A percentile compares a stretch with the other conserved stretches of the same genome.
These are phyloP conservation scores for Bilobella aurantiaca DNA, from an alignment of 1,140 invertebrate species.

Conservation along the genomic window DNA sequence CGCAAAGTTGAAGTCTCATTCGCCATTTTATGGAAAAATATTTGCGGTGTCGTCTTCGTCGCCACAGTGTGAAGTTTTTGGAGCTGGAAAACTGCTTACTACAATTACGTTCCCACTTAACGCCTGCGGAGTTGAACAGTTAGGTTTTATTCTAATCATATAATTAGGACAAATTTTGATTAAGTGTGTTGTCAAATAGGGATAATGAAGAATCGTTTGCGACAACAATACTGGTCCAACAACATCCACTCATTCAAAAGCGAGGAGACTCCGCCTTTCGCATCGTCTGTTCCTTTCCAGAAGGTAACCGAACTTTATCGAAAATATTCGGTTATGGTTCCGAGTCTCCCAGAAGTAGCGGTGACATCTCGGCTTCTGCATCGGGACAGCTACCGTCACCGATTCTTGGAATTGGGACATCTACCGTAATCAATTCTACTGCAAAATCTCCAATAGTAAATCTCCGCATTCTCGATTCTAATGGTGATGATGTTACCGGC, in stretches of 20 bases:
- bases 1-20: conserved; percentile 31
- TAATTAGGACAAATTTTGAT: conserved; percentile 2
- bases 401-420: conserved; percentile 30
- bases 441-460: conserved; percentile 28
- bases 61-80: conserved; percentile 32
- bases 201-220: conserved; percentile 31
- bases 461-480: conserved; percentile 25
- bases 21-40: conserved; percentile 35
- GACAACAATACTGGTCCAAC: conserved; percentile 33
- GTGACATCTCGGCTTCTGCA: conserved; percentile 8
- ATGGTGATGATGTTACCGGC: conserved; percentile 32
- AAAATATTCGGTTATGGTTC: conserved; percentile 30
- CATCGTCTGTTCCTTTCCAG: conserved; percentile 30
- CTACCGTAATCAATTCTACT: conserved; percentile 32
- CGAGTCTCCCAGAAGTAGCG: conserved; percentile 25
- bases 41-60: conserved; percentile 20
- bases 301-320: conserved; percentile 30
- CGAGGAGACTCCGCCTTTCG: conserved; percentile 32
- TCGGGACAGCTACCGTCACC: conserved; percentile 11
- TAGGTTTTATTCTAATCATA: neutral
- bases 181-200: conserved; percentile 11
- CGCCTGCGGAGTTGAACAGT: conserved; percentile 22
- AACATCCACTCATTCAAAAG: conserved; percentile 35
- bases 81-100: conserved; percentile 30
- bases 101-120: conserved; percentile 28